Evolutionary conservation across 2,113 vertebrate genomes (phyloP).

Genomic region (Nesogale talazaci): DNA sequence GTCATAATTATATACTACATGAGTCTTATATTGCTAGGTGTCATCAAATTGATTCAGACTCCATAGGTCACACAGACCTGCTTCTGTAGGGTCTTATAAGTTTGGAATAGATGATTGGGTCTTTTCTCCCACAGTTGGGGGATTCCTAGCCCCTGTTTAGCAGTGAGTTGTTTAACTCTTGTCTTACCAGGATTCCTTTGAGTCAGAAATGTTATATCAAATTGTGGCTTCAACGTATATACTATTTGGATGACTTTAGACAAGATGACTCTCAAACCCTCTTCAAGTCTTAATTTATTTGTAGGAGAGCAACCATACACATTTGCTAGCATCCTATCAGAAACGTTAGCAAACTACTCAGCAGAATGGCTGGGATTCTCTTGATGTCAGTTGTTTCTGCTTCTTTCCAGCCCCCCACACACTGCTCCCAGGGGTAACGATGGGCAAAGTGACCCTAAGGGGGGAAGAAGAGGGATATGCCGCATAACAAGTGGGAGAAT

Average conservation of each 20-base stretch:
- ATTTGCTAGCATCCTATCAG: conserved; percentile 29
- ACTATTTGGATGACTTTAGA: neutral
- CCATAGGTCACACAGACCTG: neutral
- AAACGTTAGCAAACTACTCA: conserved; percentile 11
- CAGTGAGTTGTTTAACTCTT: neutral
- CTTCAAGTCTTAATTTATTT: neutral
- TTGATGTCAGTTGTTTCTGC: conserved; percentile 6
- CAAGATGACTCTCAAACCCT: neutral
- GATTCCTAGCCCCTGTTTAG: neutral
- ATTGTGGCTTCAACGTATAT: neutral
- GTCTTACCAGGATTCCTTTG: neutral
- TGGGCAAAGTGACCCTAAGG: conserved; percentile 14
- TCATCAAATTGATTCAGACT: neutral
- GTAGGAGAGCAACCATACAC: conserved; percentile 30
- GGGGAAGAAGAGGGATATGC: neutral
- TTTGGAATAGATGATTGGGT: neutral
- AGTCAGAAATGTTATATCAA: neutral
- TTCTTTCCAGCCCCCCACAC: conserved; percentile 27
- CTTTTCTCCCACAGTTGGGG: neutral
- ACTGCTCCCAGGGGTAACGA: conserved; percentile 53
- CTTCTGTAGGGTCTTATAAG: neutral
- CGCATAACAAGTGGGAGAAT: neutral
- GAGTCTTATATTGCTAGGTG: neutral
- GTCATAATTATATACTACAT: neutral
- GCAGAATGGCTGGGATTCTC: neutral